Evolutionary conservation across 2,113 vertebrate genomes (phyloP).

Genomic region (Chaetops frenatus): DNA sequence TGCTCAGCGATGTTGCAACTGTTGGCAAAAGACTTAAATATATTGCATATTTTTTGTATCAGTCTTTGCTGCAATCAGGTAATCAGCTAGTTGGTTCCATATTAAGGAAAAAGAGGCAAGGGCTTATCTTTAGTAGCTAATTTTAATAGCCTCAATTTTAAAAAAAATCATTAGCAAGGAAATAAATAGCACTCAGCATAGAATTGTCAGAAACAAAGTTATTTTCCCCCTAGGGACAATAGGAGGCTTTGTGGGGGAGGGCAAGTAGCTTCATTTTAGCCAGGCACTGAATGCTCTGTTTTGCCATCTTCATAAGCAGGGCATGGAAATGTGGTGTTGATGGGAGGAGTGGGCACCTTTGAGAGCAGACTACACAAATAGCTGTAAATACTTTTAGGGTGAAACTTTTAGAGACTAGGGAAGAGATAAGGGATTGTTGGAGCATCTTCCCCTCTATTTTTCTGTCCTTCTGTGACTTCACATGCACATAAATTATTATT

Average conservation of each 20-base stretch:
- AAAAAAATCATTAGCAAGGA: not conserved
- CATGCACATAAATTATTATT: not conserved
- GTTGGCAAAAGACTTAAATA: not conserved
- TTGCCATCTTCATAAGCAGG: not conserved
- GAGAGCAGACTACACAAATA: not conserved
- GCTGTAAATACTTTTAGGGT: accelerated
- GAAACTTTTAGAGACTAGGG: not conserved
- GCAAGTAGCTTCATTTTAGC: not conserved
- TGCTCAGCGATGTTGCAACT: not conserved
- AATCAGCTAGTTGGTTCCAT: not conserved
- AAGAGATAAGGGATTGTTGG: not conserved
- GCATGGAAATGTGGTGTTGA: not conserved
- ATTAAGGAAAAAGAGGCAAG: not conserved
- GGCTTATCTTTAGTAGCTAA: not conserved
- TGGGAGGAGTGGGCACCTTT: not conserved
- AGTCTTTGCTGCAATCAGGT: not conserved
- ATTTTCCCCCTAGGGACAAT: not conserved
- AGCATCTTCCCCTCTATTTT: not conserved
- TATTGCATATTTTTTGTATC: not conserved
- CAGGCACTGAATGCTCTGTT: not conserved
- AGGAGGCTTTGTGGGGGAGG: not conserved
- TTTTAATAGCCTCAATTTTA: not conserved
- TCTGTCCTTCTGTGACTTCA: not conserved
- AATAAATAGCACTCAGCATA: not conserved
- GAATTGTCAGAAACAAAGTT: not conserved